These are phyloP conservation scores for Sympetrum striolatum DNA, from an alignment of 2,888 invertebrate genomes.

Conservation along the genomic window DNA sequence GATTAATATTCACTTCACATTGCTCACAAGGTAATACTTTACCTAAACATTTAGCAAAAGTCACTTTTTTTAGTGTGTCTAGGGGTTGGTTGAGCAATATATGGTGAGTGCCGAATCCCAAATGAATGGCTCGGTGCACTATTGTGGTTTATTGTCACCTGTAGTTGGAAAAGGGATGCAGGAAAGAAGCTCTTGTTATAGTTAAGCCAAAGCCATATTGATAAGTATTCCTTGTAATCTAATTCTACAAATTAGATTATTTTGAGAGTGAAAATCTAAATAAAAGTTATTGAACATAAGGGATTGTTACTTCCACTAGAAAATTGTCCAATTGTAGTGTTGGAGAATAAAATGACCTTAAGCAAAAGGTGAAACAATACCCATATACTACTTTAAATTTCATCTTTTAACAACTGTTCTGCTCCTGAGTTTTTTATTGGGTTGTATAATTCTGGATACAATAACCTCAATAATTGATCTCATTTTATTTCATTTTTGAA, in stretches of 20 bases:
- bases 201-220: slow-evolving; percentile 22
- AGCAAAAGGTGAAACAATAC: too few species aligned
- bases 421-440: too few species aligned
- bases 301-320: neutral
- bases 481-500: too few species aligned
- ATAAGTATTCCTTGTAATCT: neutral
- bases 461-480: too few species aligned
- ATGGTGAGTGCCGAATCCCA: slow-evolving; percentile 50
- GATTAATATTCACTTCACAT: neutral
- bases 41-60: slow-evolving; percentile 6
- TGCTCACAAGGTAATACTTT: neutral
- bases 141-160: slow-evolving; percentile 48
- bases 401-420: too few species aligned
- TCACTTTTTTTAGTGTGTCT: slow-evolving; percentile 11
- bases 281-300: neutral
- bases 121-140: slow-evolving; percentile 49
- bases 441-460: too few species aligned
- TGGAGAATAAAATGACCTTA: neutral
- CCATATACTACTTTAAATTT: too few species aligned
- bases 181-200: slow-evolving; percentile 40
- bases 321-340: neutral
- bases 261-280: neutral
- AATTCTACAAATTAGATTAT: neutral
- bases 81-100: slow-evolving; percentile 46
- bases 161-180: slow-evolving; percentile 31